Evolutionary conservation across 2,888 invertebrate genomes (phyloP), one percentile per base, ranked within the genome.

Genomic region (Hydrotaea diabolus): DNA sequence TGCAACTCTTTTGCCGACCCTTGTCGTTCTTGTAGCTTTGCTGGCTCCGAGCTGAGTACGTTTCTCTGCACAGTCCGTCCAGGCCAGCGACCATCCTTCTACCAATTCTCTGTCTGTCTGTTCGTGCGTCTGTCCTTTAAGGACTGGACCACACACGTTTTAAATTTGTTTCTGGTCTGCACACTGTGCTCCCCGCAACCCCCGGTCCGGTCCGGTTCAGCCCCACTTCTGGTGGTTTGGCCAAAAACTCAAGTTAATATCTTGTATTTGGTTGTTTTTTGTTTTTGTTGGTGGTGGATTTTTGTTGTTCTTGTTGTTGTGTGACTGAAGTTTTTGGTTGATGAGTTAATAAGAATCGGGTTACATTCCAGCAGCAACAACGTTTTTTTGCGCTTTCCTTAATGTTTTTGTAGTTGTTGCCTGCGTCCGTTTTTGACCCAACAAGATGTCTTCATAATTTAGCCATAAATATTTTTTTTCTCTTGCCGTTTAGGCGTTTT

Each of bases 311-410:
- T 66, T 57, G 15, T 13, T 1, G n/a, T 46, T 64, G 23, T 64
- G 26, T 76, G 73, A 49, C 62, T 85, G 74, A 77, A 77, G 76
- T 79, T 79, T 79, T 87, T 89, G n/a, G 88, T 90, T 91, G 90
- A 91, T 91, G 90, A 91, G 91, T 91, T 91, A 91, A 91, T 90
- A 91, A 91, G 91, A 91, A 91, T 91, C 91, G 89, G 90, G 91
- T 91, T 91, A 91, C 90, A 89, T 90, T 88, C 90, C 83, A 85
- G 71, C 81, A 85, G 59, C 74, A 64, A 80, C 77, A 39, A 62
- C 19, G 31, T 75, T 74, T 66, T 81, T 78, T 2, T 31, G 2
- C 3, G 31, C 9, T 39, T 39, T 80, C 73, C 49, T 85, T 78
- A 80, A 86, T 82, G 76, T 80, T 81, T 59, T 73, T 79, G 46